phyloP scores from a whole-genome alignment of 2,888 invertebrate species.

The Maniola hyperantus region DNA sequence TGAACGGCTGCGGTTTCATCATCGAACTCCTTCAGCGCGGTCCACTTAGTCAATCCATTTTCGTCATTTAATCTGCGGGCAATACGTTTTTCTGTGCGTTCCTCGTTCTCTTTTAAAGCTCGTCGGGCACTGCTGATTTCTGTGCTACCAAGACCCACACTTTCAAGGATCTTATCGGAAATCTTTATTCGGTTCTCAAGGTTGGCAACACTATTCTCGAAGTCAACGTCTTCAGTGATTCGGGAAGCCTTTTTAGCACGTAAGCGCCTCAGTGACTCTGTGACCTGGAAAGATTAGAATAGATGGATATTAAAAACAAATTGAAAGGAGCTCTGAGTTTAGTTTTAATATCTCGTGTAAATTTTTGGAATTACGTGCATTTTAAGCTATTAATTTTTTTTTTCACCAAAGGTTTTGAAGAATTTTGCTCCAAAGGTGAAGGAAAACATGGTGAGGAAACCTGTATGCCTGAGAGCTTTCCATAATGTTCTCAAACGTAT shows the following conservation, averaged over 20 bases:
- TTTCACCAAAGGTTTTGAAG: too few relatives aligned
- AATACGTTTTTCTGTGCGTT: constrained; percentile 75
- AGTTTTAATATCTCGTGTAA: too few relatives aligned
- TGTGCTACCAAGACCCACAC: constrained; percentile 83
- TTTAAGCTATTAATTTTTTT: too few relatives aligned
- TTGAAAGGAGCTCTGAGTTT: too few relatives aligned
- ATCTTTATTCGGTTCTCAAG: constrained; percentile 83
- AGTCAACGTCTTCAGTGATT: constrained; percentile 84
- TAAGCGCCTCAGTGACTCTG: constrained; percentile 83
- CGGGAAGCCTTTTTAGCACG: constrained; percentile 84
- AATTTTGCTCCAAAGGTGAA: too few relatives aligned
- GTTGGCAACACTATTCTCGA: constrained; percentile 83
- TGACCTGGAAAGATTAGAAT: constrained; percentile 73
- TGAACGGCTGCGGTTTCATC: constrained; percentile 83
- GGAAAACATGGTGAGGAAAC: too few relatives aligned
- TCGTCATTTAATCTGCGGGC: constrained; percentile 71
- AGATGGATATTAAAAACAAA: background rate
- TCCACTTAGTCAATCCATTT: constrained; percentile 84
- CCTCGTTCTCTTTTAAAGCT: constrained; percentile 74
- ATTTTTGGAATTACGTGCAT: too few relatives aligned
- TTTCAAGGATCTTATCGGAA: constrained; percentile 85
- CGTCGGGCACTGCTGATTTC: constrained; percentile 76
- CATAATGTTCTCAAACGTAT: too few relatives aligned
- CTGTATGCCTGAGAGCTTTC: too few relatives aligned
- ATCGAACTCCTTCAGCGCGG: constrained; percentile 79